A percentile compares a stretch with the other conserved stretches of the same genome.
Conservation (phyloP, 1,140 invertebrate species). For the Lordiphosa clarofinis region DNA sequence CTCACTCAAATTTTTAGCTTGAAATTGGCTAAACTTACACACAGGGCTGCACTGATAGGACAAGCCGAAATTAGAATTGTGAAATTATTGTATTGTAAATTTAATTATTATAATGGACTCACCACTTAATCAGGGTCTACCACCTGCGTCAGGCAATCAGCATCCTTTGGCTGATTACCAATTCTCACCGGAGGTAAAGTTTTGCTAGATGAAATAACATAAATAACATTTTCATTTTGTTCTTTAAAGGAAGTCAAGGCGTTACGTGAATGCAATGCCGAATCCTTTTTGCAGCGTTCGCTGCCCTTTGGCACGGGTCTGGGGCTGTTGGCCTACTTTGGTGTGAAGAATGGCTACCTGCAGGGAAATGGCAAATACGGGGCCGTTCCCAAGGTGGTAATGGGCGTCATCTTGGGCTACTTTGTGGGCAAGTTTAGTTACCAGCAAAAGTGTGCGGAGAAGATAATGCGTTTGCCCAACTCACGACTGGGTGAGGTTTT, state of each 20-base stretch:
- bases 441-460: conserved; percentile 86
- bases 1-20: too few relatives aligned
- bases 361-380: conserved; percentile 83
- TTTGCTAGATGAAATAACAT: not conserved
- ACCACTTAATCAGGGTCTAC: conserved; percentile 28
- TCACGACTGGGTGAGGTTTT: conserved; percentile 69
- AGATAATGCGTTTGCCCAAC: conserved; percentile 85
- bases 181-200: conserved; percentile 35
- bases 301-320: conserved; percentile 84
- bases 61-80: too few relatives aligned
- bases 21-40: not conserved
- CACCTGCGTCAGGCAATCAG: conserved; percentile 20
- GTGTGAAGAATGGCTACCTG: conserved; percentile 82
- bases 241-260: conserved; percentile 82
- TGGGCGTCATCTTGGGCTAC: conserved; percentile 85
- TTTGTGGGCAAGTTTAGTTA: conserved; percentile 89
- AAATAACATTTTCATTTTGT: not conserved
- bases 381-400: conserved; percentile 84
- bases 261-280: conserved; percentile 85
- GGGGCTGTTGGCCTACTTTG: conserved; percentile 83
- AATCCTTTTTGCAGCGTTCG: conserved; percentile 86
- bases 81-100: conserved; percentile 25
- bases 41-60: not conserved
- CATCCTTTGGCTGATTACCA: conserved; percentile 80
- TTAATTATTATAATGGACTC: conserved; percentile 45